These are phyloP conservation scores for Mormyrops boulengeri DNA, from an alignment of 2,797 vertebrate species.

Conservation along the genomic window DNA sequence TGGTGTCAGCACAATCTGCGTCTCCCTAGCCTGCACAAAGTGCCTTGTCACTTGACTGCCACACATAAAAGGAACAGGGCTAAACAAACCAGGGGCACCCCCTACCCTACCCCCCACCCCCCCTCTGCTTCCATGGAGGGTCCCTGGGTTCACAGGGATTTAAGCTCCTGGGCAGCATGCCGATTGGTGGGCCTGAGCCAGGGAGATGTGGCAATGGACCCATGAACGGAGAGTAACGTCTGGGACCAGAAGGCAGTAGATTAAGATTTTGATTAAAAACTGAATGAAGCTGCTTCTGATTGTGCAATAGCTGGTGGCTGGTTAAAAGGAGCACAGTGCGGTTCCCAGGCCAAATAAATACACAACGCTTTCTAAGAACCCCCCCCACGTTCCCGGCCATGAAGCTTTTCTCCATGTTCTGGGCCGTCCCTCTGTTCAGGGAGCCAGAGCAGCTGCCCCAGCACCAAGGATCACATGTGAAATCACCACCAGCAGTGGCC, in stretches of 20 bases:
- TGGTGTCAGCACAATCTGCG: not conserved
- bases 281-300: not conserved
- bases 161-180: too few species aligned
- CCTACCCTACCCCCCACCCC: not conserved
- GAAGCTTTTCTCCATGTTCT: too few species aligned
- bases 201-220: not conserved
- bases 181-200: not conserved
- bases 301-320: not conserved
- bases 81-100: not conserved
- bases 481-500: not conserved
- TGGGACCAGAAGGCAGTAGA: not conserved
- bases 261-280: constrained; percentile 1
- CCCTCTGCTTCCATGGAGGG: not conserved
- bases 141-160: not conserved
- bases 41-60: not conserved
- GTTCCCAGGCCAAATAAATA: not conserved
- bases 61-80: not conserved
- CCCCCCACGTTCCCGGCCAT: not conserved
- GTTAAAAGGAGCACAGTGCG: not conserved
- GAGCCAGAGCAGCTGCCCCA: not conserved
- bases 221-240: not conserved
- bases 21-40: not conserved
- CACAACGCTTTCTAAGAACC: not conserved
- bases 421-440: not conserved
- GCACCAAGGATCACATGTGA: not conserved